Base-by-base conservation (phyloP, 2,888 invertebrate genomes). In the Netelia melanura region DNA sequence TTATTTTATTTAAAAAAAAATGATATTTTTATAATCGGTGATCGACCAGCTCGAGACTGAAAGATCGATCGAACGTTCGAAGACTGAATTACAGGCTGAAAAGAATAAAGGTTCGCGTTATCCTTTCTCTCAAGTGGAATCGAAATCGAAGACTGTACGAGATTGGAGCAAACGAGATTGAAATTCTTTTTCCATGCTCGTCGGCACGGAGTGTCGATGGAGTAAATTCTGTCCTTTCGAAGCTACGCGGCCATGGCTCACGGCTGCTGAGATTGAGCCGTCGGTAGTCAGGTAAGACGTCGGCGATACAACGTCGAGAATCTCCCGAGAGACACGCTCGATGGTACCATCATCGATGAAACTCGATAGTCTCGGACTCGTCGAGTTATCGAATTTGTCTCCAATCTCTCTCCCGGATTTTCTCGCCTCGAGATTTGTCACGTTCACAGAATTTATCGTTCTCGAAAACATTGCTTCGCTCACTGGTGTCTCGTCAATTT, bases 241-340 rank as follows among this genome's bases (percentile, higher is more conserved):
- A 54, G 61, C 52, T 67, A 68, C 72, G 68, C 48, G 62, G 9
- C 78, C 62, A 30, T 72, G 62, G 25, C 58, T 77, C 48, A 52
- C 11, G 30, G 21, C 44, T 67, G 61, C 11, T 58, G 67, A 56
- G 72, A 81, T 84, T 81, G 84, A 84, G 72, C 77, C 62, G 58
- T 43, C 25, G 8, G 25, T 67, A 61, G 5, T 70, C 75, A 70
- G 83, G 48, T 75, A 78, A 58, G 54, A 70, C 43, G 30, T 52
- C 23, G n/a, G 62, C 54, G 58, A 64, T 43, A 77, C 9, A 25
- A n/a, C n/a, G 8, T 10, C 65, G 17, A 52, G 30, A 76, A 76
- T 76, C 75, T 65, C 71, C 8, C 3, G 75, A 17, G 62, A 14
- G 43, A 62, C 58, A 58, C 17, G 25, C 61, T 81, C 21, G 38